phyloP scores from a whole-genome alignment of 2,888 invertebrate species.

The Cephus nigrinus region DNA sequence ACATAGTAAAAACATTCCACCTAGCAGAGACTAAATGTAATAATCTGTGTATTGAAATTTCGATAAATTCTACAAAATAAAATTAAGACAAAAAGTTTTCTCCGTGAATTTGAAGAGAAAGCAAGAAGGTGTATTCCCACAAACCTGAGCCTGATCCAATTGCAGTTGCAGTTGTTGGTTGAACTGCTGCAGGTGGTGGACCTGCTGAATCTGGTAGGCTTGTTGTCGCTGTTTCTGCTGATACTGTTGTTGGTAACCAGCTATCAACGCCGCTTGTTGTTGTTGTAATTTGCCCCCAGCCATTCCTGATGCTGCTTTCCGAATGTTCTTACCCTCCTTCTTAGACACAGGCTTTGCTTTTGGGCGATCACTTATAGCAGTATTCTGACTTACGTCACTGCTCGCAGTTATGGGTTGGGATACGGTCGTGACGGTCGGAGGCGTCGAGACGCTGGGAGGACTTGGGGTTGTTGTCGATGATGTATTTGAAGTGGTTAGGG shows the following conservation, averaged over 20 bases:
- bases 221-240: slow-evolving; percentile 58
- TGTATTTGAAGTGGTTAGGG: slow-evolving; percentile 38
- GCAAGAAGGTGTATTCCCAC: slow-evolving; percentile 6
- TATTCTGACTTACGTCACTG: slow-evolving; percentile 74
- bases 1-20: not conserved
- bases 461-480: slow-evolving; percentile 42
- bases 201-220: slow-evolving; percentile 59
- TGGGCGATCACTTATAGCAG: slow-evolving; percentile 85
- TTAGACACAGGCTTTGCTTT: slow-evolving; percentile 85
- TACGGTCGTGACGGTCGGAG: slow-evolving; percentile 51
- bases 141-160: slow-evolving; percentile 59
- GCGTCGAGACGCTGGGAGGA: slow-evolving; percentile 43
- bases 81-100: not conserved
- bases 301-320: slow-evolving; percentile 67
- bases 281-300: slow-evolving; percentile 55
- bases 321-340: slow-evolving; percentile 80
- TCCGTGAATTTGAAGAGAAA: not conserved
- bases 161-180: slow-evolving; percentile 62
- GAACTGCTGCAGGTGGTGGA: slow-evolving; percentile 62
- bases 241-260: slow-evolving; percentile 58
- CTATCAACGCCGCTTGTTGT: slow-evolving; percentile 54
- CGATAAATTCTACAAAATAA: not conserved
- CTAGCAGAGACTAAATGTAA: not conserved
- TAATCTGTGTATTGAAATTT: not conserved
- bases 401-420: slow-evolving; percentile 68